Base-by-base conservation (phyloP, 1,140 invertebrate genomes). In the Coelopa frigida region DNA sequence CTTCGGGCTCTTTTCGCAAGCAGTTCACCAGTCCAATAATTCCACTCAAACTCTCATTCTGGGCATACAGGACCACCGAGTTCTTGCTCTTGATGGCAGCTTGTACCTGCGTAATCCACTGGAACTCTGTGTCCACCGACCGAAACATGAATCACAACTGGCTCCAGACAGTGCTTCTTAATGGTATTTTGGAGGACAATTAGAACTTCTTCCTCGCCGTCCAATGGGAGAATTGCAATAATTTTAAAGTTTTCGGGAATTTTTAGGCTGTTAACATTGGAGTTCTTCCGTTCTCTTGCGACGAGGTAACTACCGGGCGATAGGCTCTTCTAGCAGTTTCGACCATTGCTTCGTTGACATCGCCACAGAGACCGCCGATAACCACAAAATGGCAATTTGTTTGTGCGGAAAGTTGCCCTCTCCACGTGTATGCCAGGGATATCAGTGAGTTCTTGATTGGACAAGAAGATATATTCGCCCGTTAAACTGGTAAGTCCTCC, bases 1-100 rank as follows among this genome's bases (percentile, higher is more conserved):
- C 80, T 46, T 79, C 77, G 8, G 80, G 78, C 57, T 89, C 86
- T 57, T 74, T 80, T 48, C 79, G 70, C 1, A 88, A 51, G 57
- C 85, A 88, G 38, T 87, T 87, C 0, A 83, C 75, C n/a, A 97
- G 68, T 11, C 94, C 94, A 15, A 95, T 56, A 14, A 94, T 71
- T 22, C 94, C 94, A 70, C 78, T 87, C 2, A 78, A 63, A n/a
- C 67, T 65, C 46, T 83, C 79, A 49, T 77, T 75, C 66, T 81
- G 75, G 6, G 74, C 70, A 33, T 80, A 77, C 0, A 84, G 54
- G 6, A 85, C 44, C 1, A 66, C 54, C 8, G 53, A 36, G 8
- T 72, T 70, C 53, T 75, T 73, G 50, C 79, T 75, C 2, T 14
- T 37, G 5, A 80, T 55, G 10, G 73, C 68, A 15, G 73, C 60